Evolutionary conservation across 2,797 vertebrate genomes (phyloP).

Genomic region (Chelonia mydas): DNA sequence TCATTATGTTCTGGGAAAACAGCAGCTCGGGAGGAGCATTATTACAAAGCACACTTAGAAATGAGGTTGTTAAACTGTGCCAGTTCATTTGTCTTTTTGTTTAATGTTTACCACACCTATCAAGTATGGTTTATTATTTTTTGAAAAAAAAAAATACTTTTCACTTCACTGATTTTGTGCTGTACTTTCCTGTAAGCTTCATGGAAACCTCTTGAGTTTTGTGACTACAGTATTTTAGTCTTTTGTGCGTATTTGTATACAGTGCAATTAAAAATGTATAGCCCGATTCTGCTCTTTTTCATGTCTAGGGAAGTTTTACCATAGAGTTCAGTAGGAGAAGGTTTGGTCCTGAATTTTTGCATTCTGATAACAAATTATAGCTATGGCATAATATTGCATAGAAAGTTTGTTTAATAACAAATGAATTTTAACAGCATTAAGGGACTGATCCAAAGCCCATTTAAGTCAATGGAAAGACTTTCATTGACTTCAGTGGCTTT

Average conservation of each 20-base stretch:
- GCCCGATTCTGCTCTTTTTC: slow-evolving; percentile 29
- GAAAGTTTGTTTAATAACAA: slow-evolving; percentile 58
- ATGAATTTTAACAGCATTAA: slow-evolving; percentile 56
- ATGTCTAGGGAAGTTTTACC: slow-evolving; percentile 30
- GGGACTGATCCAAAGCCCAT: slow-evolving; percentile 11
- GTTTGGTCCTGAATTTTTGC: slow-evolving; percentile 48
- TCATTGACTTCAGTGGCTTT: slow-evolving; percentile 50
- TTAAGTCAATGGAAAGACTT: slow-evolving; percentile 18
- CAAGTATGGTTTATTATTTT: slow-evolving; percentile 70
- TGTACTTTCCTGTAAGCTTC: slow-evolving; percentile 72
- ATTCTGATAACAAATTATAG: slow-evolving; percentile 30
- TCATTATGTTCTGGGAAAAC: slow-evolving; percentile 73
- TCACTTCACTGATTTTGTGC: slow-evolving; percentile 70
- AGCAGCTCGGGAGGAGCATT: slow-evolving; percentile 75
- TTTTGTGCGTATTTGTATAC: slow-evolving; percentile 77
- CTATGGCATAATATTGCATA: slow-evolving; percentile 41
- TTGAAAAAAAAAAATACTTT: slow-evolving; percentile 71
- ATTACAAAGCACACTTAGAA: slow-evolving; percentile 87
- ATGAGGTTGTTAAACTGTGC: slow-evolving; percentile 80
- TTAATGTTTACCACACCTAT: slow-evolving; percentile 69
- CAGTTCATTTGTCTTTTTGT: slow-evolving; percentile 65
- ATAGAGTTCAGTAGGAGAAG: slow-evolving; percentile 26
- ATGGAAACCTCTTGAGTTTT: slow-evolving; percentile 73
- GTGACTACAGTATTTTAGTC: slow-evolving; percentile 74
- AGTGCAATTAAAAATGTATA: slow-evolving; percentile 69